phyloP scores from a whole-genome alignment of 2,888 invertebrate genomes.

The Plemyria rubiginata region DNA sequence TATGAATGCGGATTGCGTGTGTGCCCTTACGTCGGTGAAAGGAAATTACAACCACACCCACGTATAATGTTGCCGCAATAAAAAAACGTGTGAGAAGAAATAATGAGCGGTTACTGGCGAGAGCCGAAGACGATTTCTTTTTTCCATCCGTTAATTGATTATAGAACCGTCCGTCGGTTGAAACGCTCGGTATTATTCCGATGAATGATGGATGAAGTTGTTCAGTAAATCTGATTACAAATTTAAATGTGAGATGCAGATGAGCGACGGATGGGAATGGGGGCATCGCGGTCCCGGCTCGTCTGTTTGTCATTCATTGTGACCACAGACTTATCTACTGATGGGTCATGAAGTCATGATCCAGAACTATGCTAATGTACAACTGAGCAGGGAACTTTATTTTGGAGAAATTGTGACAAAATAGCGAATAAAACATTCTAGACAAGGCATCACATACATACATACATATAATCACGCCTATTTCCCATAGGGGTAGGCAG shows the following conservation, averaged over 20 bases:
- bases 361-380: too few relatives aligned
- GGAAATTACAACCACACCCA: slow-evolving; percentile 86
- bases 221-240: slow-evolving; percentile 74
- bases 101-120: slow-evolving; percentile 84
- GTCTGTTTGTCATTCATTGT: slow-evolving; percentile 34
- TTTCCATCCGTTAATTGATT: slow-evolving; percentile 79
- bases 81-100: slow-evolving; percentile 84
- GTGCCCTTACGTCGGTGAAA: slow-evolving; percentile 85
- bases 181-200: slow-evolving; percentile 41
- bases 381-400: too few relatives aligned
- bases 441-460: too few relatives aligned
- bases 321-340: too few relatives aligned
- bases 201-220: slow-evolving; percentile 79
- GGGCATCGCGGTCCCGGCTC: slow-evolving; percentile 63
- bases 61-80: slow-evolving; percentile 84
- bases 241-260: slow-evolving; percentile 76
- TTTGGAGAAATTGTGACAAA: too few relatives aligned
- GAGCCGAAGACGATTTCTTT: slow-evolving; percentile 71
- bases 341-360: too few relatives aligned
- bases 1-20: slow-evolving; percentile 71
- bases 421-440: too few relatives aligned
- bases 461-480: too few relatives aligned
- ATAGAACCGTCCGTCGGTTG: slow-evolving; percentile 59
- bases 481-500: too few relatives aligned
- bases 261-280: slow-evolving; percentile 69